Evolutionary conservation across 2,113 vertebrate species (phyloP).

Genomic region (Polypterus senegalus): DNA sequence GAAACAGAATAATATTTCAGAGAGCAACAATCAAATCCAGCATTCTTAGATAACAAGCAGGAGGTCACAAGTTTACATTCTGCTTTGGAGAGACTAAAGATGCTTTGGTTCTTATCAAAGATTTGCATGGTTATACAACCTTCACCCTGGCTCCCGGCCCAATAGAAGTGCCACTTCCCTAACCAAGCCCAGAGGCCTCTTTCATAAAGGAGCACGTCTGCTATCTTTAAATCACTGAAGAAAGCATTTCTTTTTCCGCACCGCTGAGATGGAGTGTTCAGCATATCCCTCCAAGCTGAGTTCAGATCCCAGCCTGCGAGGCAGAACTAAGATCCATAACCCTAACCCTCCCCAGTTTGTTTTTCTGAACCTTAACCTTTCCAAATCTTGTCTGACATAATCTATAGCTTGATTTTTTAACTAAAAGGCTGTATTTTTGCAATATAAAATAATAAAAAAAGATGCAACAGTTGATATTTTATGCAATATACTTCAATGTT

Average conservation of each 20-base stretch:
- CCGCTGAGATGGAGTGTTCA: neutral
- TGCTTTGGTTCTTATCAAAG: neutral
- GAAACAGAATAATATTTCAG: neutral
- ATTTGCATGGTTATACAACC: neutral
- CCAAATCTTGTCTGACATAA: neutral
- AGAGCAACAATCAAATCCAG: neutral
- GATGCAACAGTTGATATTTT: too few species aligned
- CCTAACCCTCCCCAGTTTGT: neutral
- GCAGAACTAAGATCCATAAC: neutral
- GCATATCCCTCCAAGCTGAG: neutral
- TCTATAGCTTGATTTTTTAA: neutral
- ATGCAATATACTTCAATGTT: too few species aligned
- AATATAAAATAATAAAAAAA: too few species aligned
- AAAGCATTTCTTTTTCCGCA: neutral
- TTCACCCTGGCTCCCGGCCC: neutral
- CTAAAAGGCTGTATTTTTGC: too few species aligned
- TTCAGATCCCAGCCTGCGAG: neutral
- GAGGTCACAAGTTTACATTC: neutral
- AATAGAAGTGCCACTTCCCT: neutral
- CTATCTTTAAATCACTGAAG: neutral
- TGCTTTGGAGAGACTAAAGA: neutral
- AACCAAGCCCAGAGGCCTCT: neutral
- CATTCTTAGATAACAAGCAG: neutral
- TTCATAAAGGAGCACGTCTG: neutral
- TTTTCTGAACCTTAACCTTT: neutral